Percentiles rank a stretch among this genome's conserved stretches.
Conservation (phyloP, 2,113 vertebrate genomes). For the Trochalopteron elliotii region DNA sequence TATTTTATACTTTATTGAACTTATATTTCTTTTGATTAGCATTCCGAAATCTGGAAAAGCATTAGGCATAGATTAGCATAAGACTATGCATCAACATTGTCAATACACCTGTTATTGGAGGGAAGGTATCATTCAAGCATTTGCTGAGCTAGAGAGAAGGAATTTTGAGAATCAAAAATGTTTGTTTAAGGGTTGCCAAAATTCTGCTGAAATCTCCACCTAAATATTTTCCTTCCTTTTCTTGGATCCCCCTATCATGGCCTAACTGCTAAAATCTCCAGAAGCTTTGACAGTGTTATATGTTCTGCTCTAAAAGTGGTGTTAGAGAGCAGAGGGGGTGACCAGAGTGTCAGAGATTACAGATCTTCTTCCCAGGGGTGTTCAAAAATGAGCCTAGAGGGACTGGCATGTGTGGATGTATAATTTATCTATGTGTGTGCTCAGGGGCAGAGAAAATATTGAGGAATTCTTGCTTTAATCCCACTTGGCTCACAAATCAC, state of each 20-base stretch:
- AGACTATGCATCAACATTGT: neutral
- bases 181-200: neutral
- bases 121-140: neutral
- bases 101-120: neutral
- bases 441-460: neutral
- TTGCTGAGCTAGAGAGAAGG: neutral
- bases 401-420: accelerated
- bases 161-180: neutral
- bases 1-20: neutral
- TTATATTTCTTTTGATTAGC: neutral
- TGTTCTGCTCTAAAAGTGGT: neutral
- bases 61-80: neutral
- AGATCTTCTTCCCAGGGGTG: neutral
- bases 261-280: neutral
- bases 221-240: neutral
- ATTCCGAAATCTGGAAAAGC: neutral
- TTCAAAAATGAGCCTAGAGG: neutral
- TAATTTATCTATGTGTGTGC: neutral
- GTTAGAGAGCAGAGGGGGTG: neutral
- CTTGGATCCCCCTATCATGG: neutral
- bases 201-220: neutral
- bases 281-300: neutral
- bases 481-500: neutral
- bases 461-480: neutral
- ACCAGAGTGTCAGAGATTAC: neutral